Evolutionary conservation across 2,113 vertebrate genomes (phyloP), one percentile per base, ranked within the genome.

Genomic region (Centropus bengalensis): DNA sequence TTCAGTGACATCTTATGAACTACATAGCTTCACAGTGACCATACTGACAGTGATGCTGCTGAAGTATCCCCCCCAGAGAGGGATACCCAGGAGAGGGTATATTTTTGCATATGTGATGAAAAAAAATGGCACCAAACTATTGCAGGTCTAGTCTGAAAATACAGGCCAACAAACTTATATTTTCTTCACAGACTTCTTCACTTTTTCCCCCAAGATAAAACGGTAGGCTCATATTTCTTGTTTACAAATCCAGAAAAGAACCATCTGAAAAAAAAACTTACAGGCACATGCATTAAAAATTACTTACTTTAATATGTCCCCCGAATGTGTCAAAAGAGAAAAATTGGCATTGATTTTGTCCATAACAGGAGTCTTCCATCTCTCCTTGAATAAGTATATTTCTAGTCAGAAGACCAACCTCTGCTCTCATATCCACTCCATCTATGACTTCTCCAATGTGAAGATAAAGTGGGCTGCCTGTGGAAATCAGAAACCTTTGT

Each of bases 221-320:
- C 2, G 3, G 42, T 11, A 58, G 22, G 49, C 80, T 55, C 32
- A 24, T 19, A n/a, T 42, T 1, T 1, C 27, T 69, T 51, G 7
- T 49, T 88, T 70, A 51, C 60, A 71, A 82, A 54, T 5, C n/a
- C 52, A 26, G 44, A 52, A n/a, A 67, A 33, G 54, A 90, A 59
- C 7, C 2, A 23, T 40, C n/a, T 24, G 36, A 89, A 88, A 74
- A 89, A 88, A 74, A 16, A 15, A 78, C 14, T 26, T 38, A 22
- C 10, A 67, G 55, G 16, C 1, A 77, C 2, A 16, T 3, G 3
- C 32, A 49, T 66, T 69, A 38, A 81, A 85, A 97, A 91, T 75
- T 15, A 96, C 97, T 98, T 86, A 98, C 97, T 97, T 95, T 96
- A 49, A 94, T 85, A 47, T 96, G 92, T 55, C 93, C 89, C 95